Conservation (phyloP, 35 echinoderm and acorn worm species). For the Ptychodera flava region DNA sequence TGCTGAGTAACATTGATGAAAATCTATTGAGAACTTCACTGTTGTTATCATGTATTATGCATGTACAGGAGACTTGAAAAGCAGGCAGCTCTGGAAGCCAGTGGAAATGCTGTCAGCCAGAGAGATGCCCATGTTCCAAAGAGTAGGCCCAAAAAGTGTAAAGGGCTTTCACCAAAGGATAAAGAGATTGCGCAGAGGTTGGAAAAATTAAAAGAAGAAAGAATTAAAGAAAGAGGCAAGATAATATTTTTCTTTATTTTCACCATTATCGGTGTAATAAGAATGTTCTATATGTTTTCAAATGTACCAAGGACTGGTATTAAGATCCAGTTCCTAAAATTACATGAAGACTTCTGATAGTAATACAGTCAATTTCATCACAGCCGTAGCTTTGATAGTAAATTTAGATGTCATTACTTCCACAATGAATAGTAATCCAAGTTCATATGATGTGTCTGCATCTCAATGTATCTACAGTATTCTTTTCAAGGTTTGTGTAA, state of each 20-base stretch:
- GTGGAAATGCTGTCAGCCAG: not conserved
- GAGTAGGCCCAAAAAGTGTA: not conserved
- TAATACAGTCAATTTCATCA: no score
- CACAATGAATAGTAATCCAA: no score
- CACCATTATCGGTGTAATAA: no score
- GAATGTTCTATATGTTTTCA: no score
- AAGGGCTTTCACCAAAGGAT: slow-evolving; percentile 42
- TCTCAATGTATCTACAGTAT: no score
- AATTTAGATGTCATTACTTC: no score
- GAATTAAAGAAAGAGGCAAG: slow-evolving; percentile 51
- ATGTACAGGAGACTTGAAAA: not conserved
- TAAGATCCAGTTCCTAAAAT: no score
- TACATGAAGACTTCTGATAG: no score
- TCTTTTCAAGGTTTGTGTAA: no score
- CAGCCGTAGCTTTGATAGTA: no score
- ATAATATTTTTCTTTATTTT: not conserved
- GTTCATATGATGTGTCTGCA: no score
- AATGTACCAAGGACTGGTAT: no score
- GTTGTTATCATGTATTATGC: not conserved
- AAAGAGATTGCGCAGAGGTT: slow-evolving; percentile 64
- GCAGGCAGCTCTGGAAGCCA: not conserved
- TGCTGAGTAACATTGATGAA: not conserved
- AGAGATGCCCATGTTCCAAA: not conserved
- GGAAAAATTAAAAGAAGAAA: slow-evolving; percentile 71
- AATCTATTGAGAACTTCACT: not conserved